Conservation (phyloP, 1,140 invertebrate genomes). For the Magallana ariakensis region DNA sequence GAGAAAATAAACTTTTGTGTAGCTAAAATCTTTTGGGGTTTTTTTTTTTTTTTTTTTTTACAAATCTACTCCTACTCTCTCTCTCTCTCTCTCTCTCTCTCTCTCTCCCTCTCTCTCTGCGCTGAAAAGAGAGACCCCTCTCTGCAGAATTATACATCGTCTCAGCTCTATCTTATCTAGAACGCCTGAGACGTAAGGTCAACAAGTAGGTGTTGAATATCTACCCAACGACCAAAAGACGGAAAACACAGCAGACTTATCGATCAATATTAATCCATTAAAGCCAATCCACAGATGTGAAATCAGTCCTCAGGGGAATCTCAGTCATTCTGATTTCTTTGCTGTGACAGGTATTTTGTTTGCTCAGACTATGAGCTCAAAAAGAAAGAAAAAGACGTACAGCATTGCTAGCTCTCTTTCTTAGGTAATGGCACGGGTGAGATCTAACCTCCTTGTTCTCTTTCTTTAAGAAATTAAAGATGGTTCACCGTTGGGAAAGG, state of each 20-base stretch:
- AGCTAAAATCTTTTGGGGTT: background rate
- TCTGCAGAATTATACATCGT: background rate
- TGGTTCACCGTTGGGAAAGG: background rate
- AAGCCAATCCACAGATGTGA: background rate
- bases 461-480: background rate
- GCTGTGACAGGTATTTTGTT: constrained; percentile 16
- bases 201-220: constrained; percentile 1
- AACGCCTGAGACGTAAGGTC: constrained; percentile 9
- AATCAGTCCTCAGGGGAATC: background rate
- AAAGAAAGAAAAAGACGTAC: background rate
- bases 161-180: background rate
- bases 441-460: background rate
- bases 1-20: no score
- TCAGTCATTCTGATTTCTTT: constrained; percentile 24
- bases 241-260: background rate
- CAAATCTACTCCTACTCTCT: background rate
- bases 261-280: constrained; percentile 26
- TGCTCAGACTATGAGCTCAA: background rate
- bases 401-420: no score
- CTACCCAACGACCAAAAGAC: constrained; percentile 13
- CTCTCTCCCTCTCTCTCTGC: no score
- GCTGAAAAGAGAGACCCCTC: background rate
- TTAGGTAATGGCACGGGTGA: no score
- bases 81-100: no score
- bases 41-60: background rate